Percentiles rank a stretch among this genome's conserved stretches.
Evolutionary conservation across 2,113 vertebrate genomes (phyloP).

Genomic region (Notothenia coriiceps): DNA sequence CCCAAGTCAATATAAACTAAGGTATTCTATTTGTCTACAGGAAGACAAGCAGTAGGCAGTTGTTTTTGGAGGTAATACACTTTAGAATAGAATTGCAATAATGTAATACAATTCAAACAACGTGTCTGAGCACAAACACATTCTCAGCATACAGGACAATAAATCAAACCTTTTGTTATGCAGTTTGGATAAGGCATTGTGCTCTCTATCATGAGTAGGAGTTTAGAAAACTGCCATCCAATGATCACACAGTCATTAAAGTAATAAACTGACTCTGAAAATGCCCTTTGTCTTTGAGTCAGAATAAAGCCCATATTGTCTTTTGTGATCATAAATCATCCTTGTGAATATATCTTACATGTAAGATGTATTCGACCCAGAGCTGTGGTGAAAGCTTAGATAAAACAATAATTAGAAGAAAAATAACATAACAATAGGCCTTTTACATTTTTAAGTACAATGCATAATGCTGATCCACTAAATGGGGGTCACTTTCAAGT

Average conservation of each 20-base stretch:
- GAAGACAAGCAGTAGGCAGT: neutral
- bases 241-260: constrained; percentile 19
- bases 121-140: constrained; percentile 16
- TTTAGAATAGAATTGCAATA: constrained; percentile 8
- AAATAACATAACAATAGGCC: neutral
- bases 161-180: constrained; percentile 35
- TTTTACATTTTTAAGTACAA: neutral
- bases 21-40: neutral
- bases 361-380: neutral
- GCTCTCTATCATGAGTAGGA: constrained; percentile 21
- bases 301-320: neutral
- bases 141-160: constrained; percentile 18
- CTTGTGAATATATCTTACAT: constrained; percentile 24
- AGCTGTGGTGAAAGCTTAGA: neutral
- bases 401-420: neutral
- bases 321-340: constrained; percentile 26
- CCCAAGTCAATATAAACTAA: neutral
- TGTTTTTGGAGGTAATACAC: constrained; percentile 24
- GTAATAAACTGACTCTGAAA: constrained; percentile 16
- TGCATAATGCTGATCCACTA: neutral
- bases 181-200: constrained; percentile 20
- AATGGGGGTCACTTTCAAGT: neutral
- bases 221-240: constrained; percentile 22
- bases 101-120: constrained; percentile 12
- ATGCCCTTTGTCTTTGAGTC: constrained; percentile 3